These are phyloP conservation scores for Taenaris catops DNA, from an alignment of 2,888 invertebrate genomes.

Conservation along the genomic window DNA sequence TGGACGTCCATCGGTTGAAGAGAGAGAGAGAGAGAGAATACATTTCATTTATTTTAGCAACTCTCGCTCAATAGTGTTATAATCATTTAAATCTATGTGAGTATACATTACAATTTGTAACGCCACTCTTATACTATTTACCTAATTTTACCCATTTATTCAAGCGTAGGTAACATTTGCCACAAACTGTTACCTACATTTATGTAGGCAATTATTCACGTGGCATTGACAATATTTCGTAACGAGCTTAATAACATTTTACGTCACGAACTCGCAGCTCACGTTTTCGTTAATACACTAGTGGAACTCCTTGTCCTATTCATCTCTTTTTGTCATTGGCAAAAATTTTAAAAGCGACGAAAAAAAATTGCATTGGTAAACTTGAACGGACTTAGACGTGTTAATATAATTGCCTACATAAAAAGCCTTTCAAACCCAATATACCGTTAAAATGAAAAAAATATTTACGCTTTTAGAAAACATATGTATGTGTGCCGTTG, in stretches of 20 bases:
- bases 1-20: no score
- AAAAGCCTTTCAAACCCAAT: slow-evolving; percentile 14
- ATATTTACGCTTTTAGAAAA: slow-evolving; percentile 23
- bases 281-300: slow-evolving; percentile 23
- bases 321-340: neutral
- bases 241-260: slow-evolving; percentile 40
- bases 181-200: slow-evolving; percentile 41
- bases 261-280: slow-evolving; percentile 42
- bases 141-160: no score
- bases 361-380: neutral
- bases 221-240: slow-evolving; percentile 58
- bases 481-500: slow-evolving; percentile 30
- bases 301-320: slow-evolving; percentile 9
- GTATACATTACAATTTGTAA: no score
- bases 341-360: slow-evolving; percentile 1
- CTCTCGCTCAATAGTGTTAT: no score
- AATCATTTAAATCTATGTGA: no score
- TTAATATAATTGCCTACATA: slow-evolving; percentile 10
- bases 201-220: slow-evolving; percentile 34
- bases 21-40: no score
- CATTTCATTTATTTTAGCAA: no score
- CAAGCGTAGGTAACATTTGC: slow-evolving; percentile 42
- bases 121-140: no score
- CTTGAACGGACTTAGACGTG: slow-evolving; percentile 3
- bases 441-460: slow-evolving; percentile 24